A percentile compares a stretch with the other conserved stretches of the same genome.
phyloP scores from a whole-genome alignment of 2,888 invertebrate genomes.

The Dinocampus coccinellae region DNA sequence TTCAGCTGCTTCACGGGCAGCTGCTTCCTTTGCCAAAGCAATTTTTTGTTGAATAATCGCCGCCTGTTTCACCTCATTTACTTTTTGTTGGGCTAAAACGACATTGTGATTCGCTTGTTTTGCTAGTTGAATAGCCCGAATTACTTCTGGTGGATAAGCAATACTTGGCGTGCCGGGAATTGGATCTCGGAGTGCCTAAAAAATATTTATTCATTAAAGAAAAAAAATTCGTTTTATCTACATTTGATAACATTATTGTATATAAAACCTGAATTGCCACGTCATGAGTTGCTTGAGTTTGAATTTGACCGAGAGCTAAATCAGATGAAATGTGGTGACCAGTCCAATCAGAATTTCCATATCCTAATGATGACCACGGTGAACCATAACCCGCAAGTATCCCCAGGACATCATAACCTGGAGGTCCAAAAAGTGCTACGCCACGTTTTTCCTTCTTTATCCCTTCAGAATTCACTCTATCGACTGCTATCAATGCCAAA shows the following conservation, averaged over 20 bases:
- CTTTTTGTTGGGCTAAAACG: conserved; percentile 79
- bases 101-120: conserved; percentile 81
- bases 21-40: conserved; percentile 81
- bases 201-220: neutral
- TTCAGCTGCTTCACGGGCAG: conserved; percentile 70
- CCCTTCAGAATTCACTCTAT: conserved; percentile 27
- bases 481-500: conserved; percentile 43
- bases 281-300: conserved; percentile 63
- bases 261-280: conserved; percentile 57
- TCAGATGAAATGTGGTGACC: conserved; percentile 51
- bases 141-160: conserved; percentile 76
- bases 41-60: conserved; percentile 80
- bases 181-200: conserved; percentile 58
- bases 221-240: neutral
- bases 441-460: conserved; percentile 62
- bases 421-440: conserved; percentile 55
- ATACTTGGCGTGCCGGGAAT: conserved; percentile 62
- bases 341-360: conserved; percentile 54
- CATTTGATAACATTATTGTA: neutral
- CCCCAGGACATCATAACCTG: conserved; percentile 57
- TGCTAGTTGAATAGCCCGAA: conserved; percentile 80
- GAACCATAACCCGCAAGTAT: conserved; percentile 52
- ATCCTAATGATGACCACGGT: conserved; percentile 50
- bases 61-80: conserved; percentile 80
- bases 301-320: conserved; percentile 60